These are phyloP conservation scores for Heterodera filipjevi DNA, from an alignment of 2,888 invertebrate species.

Conservation along the genomic window DNA sequence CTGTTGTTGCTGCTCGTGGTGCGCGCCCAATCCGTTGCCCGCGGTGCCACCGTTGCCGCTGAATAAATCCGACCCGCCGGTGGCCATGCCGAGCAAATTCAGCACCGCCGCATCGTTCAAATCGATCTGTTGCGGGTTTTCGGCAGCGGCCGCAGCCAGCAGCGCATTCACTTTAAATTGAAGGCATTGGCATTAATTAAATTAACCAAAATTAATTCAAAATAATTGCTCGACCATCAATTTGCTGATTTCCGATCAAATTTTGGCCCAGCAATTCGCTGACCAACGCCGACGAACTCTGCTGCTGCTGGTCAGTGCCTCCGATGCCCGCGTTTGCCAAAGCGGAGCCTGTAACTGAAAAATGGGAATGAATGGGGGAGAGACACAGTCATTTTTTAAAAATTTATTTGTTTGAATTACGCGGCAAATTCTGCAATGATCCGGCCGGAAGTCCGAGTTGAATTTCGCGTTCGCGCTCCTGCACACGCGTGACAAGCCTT, in stretches of 20 bases:
- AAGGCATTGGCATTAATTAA: not conserved
- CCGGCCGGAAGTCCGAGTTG: conserved; percentile 37
- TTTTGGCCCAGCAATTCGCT: conserved; percentile 32
- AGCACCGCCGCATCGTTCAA: conserved; percentile 15
- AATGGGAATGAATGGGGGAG: not conserved
- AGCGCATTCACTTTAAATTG: not conserved
- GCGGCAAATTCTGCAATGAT: conserved; percentile 32
- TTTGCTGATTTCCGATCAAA: conserved; percentile 22
- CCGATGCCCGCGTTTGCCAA: not conserved
- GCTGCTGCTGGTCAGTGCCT: not conserved
- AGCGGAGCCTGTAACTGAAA: conserved; percentile 7
- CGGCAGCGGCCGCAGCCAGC: conserved; percentile 8
- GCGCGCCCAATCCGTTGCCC: not conserved
- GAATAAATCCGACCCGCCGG: not conserved
- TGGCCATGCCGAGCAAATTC: conserved; percentile 13
- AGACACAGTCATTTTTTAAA: not conserved
- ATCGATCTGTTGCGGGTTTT: not conserved
- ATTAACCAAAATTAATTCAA: not conserved
- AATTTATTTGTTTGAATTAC: not conserved
- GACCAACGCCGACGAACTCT: conserved; percentile 18
- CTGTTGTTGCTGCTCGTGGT: not conserved
- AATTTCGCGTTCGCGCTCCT: conserved; percentile 38
- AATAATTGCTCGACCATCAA: conserved; percentile 10
- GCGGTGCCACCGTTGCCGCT: not conserved
- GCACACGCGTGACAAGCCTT: conserved; percentile 33